Evolutionary conservation across 2,113 vertebrate species (phyloP), one percentile per base, ranked within the genome.

Genomic region (Cyphomyrus plagiostoma): DNA sequence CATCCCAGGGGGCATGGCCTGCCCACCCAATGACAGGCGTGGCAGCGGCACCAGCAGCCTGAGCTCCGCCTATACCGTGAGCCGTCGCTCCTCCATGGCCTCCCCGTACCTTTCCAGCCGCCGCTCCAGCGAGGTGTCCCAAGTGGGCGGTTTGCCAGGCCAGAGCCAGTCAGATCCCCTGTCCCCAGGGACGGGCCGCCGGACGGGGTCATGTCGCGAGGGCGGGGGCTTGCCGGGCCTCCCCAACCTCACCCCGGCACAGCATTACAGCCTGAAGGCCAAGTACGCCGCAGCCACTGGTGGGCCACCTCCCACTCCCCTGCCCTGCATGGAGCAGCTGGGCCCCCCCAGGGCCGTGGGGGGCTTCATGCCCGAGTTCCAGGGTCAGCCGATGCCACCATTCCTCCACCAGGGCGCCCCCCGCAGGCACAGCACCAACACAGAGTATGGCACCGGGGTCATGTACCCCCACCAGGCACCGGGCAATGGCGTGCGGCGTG

Each of bases 1-100:
- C 17, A 74, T 93, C 3, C 39, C 92, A 0, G 92, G 77, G 2
- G 88, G 86, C 0, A 90, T 95, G 86, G 90, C 92, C 49, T 94
- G 93, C 89, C 92, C 92, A 7, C 0, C 92, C 3, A 95, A 92
- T 3, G 98, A 99, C 89, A 95, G 97, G 62, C 97, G 98, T 13
- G 96, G 96, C 92, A 99, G 98, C 5, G 96, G 96, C 91, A 98
- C 97, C 92, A 99, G 98, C 93, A 99, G 97, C 0, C 87, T 99
- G 13, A 99, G 98, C 94, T 99, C 98, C 0, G 98, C 98, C 56
- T 99, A 99, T 50, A 99, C 98, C 0, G 97, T 98, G 87, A 99
- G 97, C 94, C 97, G 97, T 0, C 97, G 98, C 7, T 99, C 98
- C 0, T 99, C 98, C 13, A 94, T 97, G 92, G 96, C 95, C 39